Conservation (phyloP, 2,888 invertebrate species). For the Sphaerophoria taeniata region DNA sequence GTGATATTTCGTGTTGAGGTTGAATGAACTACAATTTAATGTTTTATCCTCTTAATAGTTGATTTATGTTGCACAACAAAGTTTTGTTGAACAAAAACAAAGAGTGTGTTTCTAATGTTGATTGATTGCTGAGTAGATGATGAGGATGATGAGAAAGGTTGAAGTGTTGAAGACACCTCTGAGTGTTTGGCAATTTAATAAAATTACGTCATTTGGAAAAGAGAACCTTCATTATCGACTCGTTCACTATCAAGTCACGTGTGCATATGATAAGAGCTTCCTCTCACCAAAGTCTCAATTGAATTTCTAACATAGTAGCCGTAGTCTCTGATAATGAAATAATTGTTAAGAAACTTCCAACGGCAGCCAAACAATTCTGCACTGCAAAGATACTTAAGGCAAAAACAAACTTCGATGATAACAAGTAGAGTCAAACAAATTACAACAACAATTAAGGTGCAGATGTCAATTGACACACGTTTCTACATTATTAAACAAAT, state of each 20-base stretch:
- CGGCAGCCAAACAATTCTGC: neutral
- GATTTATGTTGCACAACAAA: slow-evolving; percentile 24
- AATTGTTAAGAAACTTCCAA: slow-evolving; percentile 52
- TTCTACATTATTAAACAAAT: slow-evolving; percentile 55
- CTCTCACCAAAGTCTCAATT: neutral
- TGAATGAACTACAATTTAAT: slow-evolving; percentile 53
- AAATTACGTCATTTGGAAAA: slow-evolving; percentile 1
- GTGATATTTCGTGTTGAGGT: slow-evolving; percentile 56
- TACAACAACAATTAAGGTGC: slow-evolving; percentile 68
- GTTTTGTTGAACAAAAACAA: slow-evolving; percentile 23
- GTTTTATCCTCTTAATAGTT: slow-evolving; percentile 20
- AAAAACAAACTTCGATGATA: slow-evolving; percentile 52
- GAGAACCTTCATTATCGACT: neutral
- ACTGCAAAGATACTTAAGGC: slow-evolving; percentile 8
- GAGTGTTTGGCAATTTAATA: neutral
- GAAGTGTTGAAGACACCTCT: slow-evolving; percentile 21
- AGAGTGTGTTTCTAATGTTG: slow-evolving; percentile 42
- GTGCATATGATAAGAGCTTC: slow-evolving; percentile 28
- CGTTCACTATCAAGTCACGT: slow-evolving; percentile 11
- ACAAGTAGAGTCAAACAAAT: slow-evolving; percentile 51
- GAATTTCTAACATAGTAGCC: slow-evolving; percentile 12
- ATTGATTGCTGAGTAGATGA: slow-evolving; percentile 44
- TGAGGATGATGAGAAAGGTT: neutral
- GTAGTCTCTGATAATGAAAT: slow-evolving; percentile 61
- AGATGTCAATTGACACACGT: slow-evolving; percentile 63